Evolutionary conservation across 2,113 vertebrate species (phyloP).

Genomic region (Felis chaus): DNA sequence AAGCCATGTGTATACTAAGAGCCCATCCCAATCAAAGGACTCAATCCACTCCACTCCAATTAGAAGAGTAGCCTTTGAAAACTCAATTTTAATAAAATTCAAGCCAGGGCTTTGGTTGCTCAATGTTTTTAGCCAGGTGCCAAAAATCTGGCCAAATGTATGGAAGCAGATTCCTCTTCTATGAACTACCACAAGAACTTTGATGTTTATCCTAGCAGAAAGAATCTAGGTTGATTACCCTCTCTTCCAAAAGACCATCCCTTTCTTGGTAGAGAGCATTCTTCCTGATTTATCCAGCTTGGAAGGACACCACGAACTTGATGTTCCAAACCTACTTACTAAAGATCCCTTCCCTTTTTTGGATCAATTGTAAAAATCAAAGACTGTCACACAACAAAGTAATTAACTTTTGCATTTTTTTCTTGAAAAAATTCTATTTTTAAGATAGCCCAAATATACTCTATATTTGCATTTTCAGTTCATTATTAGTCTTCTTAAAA

Average conservation of each 20-base stretch:
- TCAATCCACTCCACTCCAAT: neutral
- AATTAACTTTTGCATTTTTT: conserved; percentile 32
- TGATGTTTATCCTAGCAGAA: conserved; percentile 49
- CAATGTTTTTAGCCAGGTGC: conserved; percentile 61
- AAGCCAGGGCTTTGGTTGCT: conserved; percentile 56
- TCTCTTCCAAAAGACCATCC: conserved; percentile 50
- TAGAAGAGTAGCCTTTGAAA: conserved; percentile 52
- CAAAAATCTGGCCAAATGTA: conserved; percentile 57
- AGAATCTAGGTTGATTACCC: conserved; percentile 60
- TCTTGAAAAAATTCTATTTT: neutral
- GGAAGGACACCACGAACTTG: conserved; percentile 65
- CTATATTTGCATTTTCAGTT: neutral
- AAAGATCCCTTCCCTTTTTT: conserved; percentile 38
- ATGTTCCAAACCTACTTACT: conserved; percentile 60
- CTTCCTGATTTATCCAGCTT: conserved; percentile 62
- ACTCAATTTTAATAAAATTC: conserved; percentile 56
- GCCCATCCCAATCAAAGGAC: conserved; percentile 1
- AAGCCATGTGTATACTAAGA: neutral
- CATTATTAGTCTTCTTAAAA: conserved; percentile 20
- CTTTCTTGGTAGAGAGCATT: conserved; percentile 59
- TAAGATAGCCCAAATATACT: neutral
- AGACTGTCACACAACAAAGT: conserved; percentile 28
- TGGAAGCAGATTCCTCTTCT: conserved; percentile 16
- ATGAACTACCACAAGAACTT: neutral
- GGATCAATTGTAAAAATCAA: conserved; percentile 41